A percentile compares a stretch with the other conserved stretches of the same genome.
Evolutionary conservation across 2,888 invertebrate genomes (phyloP).

Genomic region (Selenia dentaria): DNA sequence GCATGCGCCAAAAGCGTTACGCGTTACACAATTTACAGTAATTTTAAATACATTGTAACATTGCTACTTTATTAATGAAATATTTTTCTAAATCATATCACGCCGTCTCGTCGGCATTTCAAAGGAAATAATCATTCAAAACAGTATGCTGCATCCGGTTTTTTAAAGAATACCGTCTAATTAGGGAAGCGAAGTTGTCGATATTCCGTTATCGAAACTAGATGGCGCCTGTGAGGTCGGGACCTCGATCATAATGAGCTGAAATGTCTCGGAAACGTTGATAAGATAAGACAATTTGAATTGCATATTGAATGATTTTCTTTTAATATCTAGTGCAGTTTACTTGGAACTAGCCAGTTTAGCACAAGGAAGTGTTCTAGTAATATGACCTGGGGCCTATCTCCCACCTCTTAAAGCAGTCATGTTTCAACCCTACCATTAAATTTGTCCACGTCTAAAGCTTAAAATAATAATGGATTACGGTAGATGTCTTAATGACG

Average conservation of each 20-base stretch:
- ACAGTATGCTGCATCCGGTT: slow-evolving; percentile 40
- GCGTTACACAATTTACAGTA: neutral
- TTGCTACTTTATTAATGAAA: slow-evolving; percentile 10
- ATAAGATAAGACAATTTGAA: slow-evolving; percentile 41
- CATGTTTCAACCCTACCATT: no score
- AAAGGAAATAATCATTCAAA: slow-evolving; percentile 31
- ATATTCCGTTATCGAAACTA: slow-evolving; percentile 40
- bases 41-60: slow-evolving; percentile 3
- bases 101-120: slow-evolving; percentile 11
- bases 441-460: no score
- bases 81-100: slow-evolving; percentile 14
- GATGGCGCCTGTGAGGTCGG: slow-evolving; percentile 54
- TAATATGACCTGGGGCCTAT: no score
- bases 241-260: slow-evolving; percentile 39
- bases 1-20: slow-evolving; percentile 5
- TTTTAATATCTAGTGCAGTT: neutral
- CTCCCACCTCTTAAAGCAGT: no score
- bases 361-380: no score
- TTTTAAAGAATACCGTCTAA: slow-evolving; percentile 25
- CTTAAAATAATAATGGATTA: no score
- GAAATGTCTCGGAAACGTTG: slow-evolving; percentile 38
- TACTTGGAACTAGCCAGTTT: no score
- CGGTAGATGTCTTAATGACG: no score
- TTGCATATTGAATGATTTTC: slow-evolving; percentile 21
- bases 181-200: slow-evolving; percentile 30